These are phyloP conservation scores for Pollenia amentaria DNA, from an alignment of 2,888 invertebrate genomes.

Conservation along the genomic window DNA sequence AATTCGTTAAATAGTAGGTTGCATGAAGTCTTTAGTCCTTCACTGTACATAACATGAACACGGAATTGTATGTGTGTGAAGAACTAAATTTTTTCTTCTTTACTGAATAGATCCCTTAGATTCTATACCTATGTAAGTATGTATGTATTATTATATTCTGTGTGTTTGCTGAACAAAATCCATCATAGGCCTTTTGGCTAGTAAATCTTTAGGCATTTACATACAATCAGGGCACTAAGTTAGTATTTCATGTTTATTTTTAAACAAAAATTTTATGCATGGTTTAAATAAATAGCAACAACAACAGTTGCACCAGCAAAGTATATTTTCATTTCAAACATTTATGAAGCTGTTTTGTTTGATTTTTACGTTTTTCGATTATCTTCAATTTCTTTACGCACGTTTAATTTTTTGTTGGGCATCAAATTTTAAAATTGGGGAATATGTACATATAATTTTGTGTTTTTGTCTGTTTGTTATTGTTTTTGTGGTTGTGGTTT, in stretches of 20 bases:
- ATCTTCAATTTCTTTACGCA: constrained; percentile 37
- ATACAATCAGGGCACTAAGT: constrained; percentile 66
- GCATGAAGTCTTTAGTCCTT: too few relatives aligned
- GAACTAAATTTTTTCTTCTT: not conserved
- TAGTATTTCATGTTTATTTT: constrained; percentile 62
- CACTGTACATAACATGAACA: constrained; percentile 38
- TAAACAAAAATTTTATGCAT: constrained; percentile 45
- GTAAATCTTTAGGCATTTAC: constrained; percentile 51
- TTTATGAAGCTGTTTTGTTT: constrained; percentile 49
- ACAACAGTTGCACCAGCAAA: constrained; percentile 14
- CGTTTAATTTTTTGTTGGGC: constrained; percentile 15
- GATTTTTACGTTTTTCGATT: constrained; percentile 15
- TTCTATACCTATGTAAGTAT: not conserved
- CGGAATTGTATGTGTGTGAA: constrained; percentile 25
- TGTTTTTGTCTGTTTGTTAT: not conserved
- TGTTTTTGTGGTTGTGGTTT: constrained; percentile 13
- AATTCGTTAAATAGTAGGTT: too few relatives aligned
- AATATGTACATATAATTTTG: not conserved
- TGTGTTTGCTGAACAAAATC: constrained; percentile 12
- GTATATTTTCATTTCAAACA: constrained; percentile 56
- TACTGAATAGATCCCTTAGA: constrained; percentile 2
- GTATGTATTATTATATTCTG: not conserved
- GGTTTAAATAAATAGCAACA: constrained; percentile 19
- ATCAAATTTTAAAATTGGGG: constrained; percentile 15
- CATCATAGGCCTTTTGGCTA: constrained; percentile 17